Conservation (phyloP, 2,797 vertebrate genomes). For the Capromys pilorides region DNA sequence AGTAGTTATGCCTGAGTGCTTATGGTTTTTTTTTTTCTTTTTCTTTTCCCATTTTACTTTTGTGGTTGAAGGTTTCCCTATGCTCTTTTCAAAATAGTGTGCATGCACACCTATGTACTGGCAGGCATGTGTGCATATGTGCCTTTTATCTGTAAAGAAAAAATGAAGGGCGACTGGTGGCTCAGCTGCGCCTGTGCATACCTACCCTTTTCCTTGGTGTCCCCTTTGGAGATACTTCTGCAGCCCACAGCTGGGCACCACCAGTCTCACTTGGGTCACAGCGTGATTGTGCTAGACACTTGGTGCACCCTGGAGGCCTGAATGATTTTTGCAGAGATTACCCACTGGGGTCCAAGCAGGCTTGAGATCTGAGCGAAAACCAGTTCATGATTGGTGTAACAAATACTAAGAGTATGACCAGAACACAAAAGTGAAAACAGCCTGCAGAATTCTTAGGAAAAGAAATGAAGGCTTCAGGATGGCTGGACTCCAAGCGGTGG, state of each 20-base stretch:
- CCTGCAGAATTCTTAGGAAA: not conserved
- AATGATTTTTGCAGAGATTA: not conserved
- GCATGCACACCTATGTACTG: not conserved
- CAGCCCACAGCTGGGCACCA: not conserved
- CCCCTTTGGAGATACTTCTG: not conserved
- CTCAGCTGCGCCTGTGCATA: fast-evolving
- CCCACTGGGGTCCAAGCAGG: not conserved
- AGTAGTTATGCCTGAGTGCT: not conserved
- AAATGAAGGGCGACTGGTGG: not conserved
- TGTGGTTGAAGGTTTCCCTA: not conserved
- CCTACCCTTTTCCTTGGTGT: fast-evolving
- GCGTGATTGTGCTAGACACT: not conserved
- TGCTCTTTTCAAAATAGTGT: not conserved
- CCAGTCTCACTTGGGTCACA: not conserved
- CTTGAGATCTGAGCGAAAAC: constrained; percentile 36
- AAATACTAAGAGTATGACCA: not conserved
- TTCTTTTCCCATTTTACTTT: not conserved
- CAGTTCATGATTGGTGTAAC: constrained; percentile 1
- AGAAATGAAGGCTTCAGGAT: not conserved
- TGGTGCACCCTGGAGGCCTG: not conserved
- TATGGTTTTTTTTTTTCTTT: not conserved
- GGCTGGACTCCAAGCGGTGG: not conserved
- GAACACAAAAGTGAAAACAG: not conserved
- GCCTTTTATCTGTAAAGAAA: not conserved
- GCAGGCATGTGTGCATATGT: too few relatives aligned